These are phyloP conservation scores for Chrysolina oricalcia DNA, from an alignment of 2,888 invertebrate genomes.

Conservation along the genomic window DNA sequence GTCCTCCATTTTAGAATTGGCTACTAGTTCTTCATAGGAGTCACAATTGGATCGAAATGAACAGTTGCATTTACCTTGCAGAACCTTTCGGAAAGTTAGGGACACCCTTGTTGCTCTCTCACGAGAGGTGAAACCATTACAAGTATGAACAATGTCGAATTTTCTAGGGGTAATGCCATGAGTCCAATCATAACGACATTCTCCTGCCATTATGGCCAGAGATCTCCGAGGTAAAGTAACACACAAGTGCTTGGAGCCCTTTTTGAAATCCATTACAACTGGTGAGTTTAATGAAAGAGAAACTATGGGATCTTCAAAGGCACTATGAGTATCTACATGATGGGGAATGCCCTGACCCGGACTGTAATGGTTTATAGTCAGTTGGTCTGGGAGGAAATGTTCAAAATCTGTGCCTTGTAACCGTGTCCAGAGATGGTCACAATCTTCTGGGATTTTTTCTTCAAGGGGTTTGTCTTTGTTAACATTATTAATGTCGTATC, in stretches of 20 bases:
- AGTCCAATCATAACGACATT: slow-evolving; percentile 83
- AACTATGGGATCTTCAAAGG: slow-evolving; percentile 91
- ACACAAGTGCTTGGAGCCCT: slow-evolving; percentile 75
- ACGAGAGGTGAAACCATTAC: slow-evolving; percentile 73
- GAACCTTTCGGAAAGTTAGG: slow-evolving; percentile 84
- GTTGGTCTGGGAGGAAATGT: slow-evolving; percentile 81
- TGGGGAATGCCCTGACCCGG: slow-evolving; percentile 96
- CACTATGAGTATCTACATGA: slow-evolving; percentile 96
- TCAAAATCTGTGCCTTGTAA: slow-evolving; percentile 71
- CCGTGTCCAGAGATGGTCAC: slow-evolving; percentile 78
- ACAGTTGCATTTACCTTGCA: slow-evolving; percentile 78
- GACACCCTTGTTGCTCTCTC: slow-evolving; percentile 80
- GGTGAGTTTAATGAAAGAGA: slow-evolving; percentile 89
- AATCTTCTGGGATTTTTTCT: slow-evolving; percentile 81
- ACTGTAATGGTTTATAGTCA: slow-evolving; percentile 88
- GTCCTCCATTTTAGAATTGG: slow-evolving; percentile 44
- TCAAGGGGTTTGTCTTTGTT: slow-evolving; percentile 80
- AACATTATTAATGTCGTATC: slow-evolving; percentile 90
- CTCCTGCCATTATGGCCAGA: slow-evolving; percentile 85
- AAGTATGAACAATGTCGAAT: slow-evolving; percentile 81
- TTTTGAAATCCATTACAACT: slow-evolving; percentile 92
- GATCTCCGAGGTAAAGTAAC: slow-evolving; percentile 82
- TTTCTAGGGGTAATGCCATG: slow-evolving; percentile 91
- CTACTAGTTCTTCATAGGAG: slow-evolving; percentile 65
- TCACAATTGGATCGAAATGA: slow-evolving; percentile 81